Conservation (phyloP, 2,888 invertebrate species). For the Chymomyza caudatula region DNA sequence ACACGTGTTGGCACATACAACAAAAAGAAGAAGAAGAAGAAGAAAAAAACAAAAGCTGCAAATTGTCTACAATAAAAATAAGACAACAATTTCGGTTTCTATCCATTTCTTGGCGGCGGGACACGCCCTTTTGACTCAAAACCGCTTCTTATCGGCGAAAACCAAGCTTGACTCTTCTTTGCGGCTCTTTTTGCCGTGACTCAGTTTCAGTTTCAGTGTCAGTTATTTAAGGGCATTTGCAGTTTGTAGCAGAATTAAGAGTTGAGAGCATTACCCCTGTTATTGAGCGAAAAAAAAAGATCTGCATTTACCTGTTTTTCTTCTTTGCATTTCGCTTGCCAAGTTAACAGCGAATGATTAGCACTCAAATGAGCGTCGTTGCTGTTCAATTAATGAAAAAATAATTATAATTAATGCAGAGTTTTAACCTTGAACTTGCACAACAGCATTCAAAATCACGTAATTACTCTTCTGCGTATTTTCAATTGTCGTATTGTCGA, state of each 20-base stretch:
- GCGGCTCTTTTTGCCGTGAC: not conserved
- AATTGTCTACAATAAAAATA: not conserved
- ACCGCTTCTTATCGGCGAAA: not conserved
- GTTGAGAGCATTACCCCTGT: not conserved
- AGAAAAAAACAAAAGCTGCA: not conserved
- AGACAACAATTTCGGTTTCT: not conserved
- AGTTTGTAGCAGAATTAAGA: not conserved
- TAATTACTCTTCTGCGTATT: not conserved
- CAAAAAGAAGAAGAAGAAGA: too few relatives aligned
- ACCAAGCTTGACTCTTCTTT: not conserved
- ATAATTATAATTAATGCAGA: constrained; percentile 73
- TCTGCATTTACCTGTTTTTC: constrained; percentile 68
- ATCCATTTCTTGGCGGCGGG: not conserved
- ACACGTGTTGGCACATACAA: not conserved
- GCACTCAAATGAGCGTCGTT: constrained; percentile 31
- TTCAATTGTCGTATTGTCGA: not conserved
- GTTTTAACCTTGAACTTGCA: constrained; percentile 69
- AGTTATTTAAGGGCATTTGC: not conserved
- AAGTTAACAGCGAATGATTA: constrained; percentile 50
- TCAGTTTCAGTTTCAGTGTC: not conserved
- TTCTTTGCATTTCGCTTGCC: constrained; percentile 54
- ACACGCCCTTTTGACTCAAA: not conserved
- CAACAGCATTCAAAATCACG: constrained; percentile 46
- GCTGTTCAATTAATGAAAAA: constrained; percentile 63
- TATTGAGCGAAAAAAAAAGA: constrained; percentile 16